Conservation (phyloP, 2,113 vertebrate species). For the Vulpes vulpes region DNA sequence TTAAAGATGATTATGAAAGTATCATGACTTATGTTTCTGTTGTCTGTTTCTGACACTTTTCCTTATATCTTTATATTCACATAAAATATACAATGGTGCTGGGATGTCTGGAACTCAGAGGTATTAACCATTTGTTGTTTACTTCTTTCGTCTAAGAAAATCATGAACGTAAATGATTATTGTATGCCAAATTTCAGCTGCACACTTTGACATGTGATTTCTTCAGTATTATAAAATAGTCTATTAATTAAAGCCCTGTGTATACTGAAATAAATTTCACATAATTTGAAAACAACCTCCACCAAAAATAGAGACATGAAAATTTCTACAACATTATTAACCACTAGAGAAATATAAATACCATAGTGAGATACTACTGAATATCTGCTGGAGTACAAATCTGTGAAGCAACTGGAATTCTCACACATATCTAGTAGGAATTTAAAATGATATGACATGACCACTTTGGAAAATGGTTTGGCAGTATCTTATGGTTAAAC, state of each 20-base stretch:
- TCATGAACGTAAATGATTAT: background rate
- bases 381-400: too few species aligned
- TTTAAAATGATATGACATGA: background rate
- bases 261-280: slow-evolving; percentile 17
- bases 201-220: background rate
- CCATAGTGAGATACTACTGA: background rate
- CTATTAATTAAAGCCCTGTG: background rate
- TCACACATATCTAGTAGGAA: background rate
- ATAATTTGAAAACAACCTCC: background rate
- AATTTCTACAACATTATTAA: background rate
- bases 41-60: background rate
- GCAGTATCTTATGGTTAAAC: background rate
- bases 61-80: background rate
- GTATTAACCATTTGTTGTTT: background rate
- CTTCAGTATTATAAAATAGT: background rate
- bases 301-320: background rate
- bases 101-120: background rate
- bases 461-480: background rate
- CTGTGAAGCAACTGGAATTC: background rate
- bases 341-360: background rate
- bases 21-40: background rate
- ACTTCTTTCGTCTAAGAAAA: background rate
- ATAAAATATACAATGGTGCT: background rate
- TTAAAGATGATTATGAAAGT: background rate
- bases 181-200: background rate